Percentiles rank a stretch among this genome's conserved stretches.
Conservation (phyloP, 2,113 vertebrate species). For the Chionis minor region DNA sequence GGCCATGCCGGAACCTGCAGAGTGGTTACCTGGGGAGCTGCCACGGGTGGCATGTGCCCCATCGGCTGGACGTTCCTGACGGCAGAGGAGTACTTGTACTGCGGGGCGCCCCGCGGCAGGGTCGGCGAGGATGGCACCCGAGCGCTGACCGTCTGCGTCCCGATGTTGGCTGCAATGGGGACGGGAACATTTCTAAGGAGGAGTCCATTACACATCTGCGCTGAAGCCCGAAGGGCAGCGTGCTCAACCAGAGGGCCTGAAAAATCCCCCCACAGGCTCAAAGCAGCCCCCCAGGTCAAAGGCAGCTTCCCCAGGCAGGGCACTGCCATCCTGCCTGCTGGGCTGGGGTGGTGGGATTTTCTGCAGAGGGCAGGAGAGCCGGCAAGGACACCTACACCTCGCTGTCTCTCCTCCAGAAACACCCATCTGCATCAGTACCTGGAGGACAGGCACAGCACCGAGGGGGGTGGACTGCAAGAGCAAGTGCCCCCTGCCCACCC, state of each 20-base stretch:
- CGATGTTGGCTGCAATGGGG: slow-evolving; percentile 84
- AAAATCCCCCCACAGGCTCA: background rate
- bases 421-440: background rate
- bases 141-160: slow-evolving; percentile 87
- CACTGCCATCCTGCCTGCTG: rapidly evolving
- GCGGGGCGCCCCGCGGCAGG: slow-evolving; percentile 59
- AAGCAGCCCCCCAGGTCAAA: background rate
- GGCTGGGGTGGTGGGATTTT: background rate
- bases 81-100: slow-evolving; percentile 84
- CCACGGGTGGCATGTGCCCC: slow-evolving; percentile 54
- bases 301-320: background rate
- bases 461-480: background rate
- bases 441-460: rapidly evolving
- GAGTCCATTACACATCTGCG: rapidly evolving
- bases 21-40: slow-evolving; percentile 73
- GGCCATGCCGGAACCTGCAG: rapidly evolving
- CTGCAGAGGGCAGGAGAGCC: background rate
- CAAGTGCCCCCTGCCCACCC: too few species aligned
- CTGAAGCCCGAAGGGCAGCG: background rate
- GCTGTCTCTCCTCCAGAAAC: background rate
- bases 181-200: background rate
- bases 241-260: background rate
- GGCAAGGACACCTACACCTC: background rate
- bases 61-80: slow-evolving; percentile 79
- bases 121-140: slow-evolving; percentile 60